These are phyloP conservation scores for Trissolcus basalis DNA, from an alignment of 1,140 invertebrate species.

Conservation along the genomic window DNA sequence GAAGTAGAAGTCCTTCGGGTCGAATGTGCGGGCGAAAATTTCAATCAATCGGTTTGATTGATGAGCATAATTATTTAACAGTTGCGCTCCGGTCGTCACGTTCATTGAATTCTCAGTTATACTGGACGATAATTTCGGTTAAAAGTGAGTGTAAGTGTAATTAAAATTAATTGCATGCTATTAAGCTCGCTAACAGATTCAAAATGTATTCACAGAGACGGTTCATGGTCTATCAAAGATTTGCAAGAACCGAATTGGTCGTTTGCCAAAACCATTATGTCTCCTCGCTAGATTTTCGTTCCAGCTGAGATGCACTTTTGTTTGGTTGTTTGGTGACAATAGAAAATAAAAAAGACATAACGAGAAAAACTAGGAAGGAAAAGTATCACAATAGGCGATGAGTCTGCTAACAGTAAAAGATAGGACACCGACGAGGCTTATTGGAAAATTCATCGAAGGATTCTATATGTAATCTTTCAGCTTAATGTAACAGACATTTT, in stretches of 20 bases:
- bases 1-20: slow-evolving; percentile 6
- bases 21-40: neutral
- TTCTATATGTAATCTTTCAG: slow-evolving; percentile 53
- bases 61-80: slow-evolving; percentile 7
- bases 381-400: slow-evolving; percentile 53
- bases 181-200: slow-evolving; percentile 34
- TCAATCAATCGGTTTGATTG: neutral
- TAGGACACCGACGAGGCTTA: slow-evolving; percentile 55
- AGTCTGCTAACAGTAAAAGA: slow-evolving; percentile 52
- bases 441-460: slow-evolving; percentile 56
- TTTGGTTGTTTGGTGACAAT: slow-evolving; percentile 69
- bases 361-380: slow-evolving; percentile 39
- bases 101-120: slow-evolving; percentile 3
- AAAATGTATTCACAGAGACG: slow-evolving; percentile 48
- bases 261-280: slow-evolving; percentile 68
- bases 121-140: slow-evolving; percentile 2
- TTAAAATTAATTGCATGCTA: slow-evolving; percentile 46
- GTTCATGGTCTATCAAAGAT: slow-evolving; percentile 48
- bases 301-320: slow-evolving; percentile 65
- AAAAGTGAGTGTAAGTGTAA: slow-evolving; percentile 30
- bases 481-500: slow-evolving; percentile 52
- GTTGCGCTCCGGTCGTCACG: neutral
- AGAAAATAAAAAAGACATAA: slow-evolving; percentile 67
- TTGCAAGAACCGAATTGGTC: slow-evolving; percentile 65
- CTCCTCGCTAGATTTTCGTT: slow-evolving; percentile 63